phyloP scores from a whole-genome alignment of 2,113 vertebrate species.

The Sinosuthora webbiana region DNA sequence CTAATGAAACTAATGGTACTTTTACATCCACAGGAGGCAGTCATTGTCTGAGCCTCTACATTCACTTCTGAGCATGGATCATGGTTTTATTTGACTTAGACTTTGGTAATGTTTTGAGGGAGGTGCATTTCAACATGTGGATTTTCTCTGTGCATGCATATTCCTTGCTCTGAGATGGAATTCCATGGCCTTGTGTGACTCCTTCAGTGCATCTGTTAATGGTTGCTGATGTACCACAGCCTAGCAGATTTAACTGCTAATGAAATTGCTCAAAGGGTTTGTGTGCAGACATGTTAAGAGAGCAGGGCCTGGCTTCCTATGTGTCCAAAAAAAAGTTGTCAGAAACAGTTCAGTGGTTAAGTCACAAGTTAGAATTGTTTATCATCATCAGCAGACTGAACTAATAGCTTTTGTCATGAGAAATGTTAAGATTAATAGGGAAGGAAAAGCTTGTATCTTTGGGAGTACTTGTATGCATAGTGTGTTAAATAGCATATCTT shows the following conservation, averaged over 20 bases:
- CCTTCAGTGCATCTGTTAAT: background rate
- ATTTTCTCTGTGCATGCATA: background rate
- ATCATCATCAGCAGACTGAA: background rate
- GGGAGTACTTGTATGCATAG: background rate
- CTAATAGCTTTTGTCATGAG: background rate
- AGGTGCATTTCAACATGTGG: background rate
- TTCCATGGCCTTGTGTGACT: background rate
- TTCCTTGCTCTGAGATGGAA: background rate
- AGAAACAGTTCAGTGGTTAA: background rate
- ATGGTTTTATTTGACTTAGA: background rate
- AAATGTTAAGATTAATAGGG: background rate
- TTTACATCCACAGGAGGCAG: background rate
- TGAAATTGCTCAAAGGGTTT: background rate
- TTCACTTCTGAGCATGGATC: background rate
- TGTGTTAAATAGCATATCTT: background rate
- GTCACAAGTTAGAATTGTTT: background rate
- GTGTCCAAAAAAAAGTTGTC: background rate
- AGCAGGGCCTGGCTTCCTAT: background rate
- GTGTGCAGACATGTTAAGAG: background rate
- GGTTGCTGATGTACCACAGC: background rate
- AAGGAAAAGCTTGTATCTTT: background rate
- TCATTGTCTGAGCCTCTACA: background rate
- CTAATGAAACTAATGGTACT: background rate
- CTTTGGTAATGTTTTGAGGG: background rate
- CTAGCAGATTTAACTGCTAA: background rate